Conservation (phyloP, 2,888 invertebrate species). For the Phoenoteleia sp. region DNA sequence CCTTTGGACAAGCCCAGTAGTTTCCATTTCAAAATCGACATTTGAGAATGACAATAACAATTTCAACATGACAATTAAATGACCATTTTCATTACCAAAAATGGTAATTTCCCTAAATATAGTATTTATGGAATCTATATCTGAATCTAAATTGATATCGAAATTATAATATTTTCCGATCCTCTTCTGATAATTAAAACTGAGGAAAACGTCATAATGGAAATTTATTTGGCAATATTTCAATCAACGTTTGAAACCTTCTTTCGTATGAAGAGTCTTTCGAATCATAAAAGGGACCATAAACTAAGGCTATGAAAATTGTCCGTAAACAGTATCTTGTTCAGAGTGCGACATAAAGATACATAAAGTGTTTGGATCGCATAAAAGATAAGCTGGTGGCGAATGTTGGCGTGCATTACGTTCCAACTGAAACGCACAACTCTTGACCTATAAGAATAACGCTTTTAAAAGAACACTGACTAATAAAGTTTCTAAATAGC, state of each 20-base stretch:
- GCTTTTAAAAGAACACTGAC: conserved; percentile 9
- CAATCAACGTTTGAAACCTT: conserved; percentile 40
- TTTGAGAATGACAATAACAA: no score
- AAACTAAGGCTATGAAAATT: conserved; percentile 57
- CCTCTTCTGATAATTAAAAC: no score
- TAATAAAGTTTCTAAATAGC: conserved; percentile 1
- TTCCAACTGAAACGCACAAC: conserved; percentile 13
- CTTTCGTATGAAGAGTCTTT: conserved; percentile 11
- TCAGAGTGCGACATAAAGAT: conserved; percentile 39
- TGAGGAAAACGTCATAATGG: neutral
- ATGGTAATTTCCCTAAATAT: no score
- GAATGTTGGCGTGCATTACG: conserved; percentile 20
- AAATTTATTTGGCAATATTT: conserved; percentile 49
- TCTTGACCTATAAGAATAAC: conserved; percentile 33
- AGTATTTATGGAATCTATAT: no score
- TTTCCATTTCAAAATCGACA: no score
- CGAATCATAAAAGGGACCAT: conserved; percentile 51
- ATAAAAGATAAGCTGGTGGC: conserved; percentile 41
- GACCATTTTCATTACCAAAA: no score
- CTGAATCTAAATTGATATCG: no score
- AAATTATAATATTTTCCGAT: no score
- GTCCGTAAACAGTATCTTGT: conserved; percentile 51
- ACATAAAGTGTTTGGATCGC: conserved; percentile 51
- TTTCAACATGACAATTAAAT: no score
- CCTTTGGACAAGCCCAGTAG: no score